phyloP scores from a whole-genome alignment of 1,140 invertebrate genomes.

The Camponotus floridanus region DNA sequence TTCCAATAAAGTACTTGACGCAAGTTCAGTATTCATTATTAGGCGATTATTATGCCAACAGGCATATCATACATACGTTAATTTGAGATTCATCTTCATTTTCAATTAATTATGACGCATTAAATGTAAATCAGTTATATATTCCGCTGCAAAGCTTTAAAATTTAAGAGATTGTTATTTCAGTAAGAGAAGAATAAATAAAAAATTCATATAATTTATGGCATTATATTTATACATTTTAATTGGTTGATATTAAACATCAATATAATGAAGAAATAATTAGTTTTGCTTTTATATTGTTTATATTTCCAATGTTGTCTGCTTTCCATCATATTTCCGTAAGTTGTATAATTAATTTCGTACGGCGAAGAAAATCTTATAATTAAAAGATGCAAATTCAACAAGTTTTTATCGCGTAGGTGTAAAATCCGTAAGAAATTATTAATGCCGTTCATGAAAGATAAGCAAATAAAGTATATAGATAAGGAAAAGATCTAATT shows the following conservation, averaged over 20 bases:
- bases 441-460: background rate
- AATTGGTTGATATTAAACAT: background rate
- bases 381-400: background rate
- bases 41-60: background rate
- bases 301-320: background rate
- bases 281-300: background rate
- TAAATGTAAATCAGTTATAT: background rate
- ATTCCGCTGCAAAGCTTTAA: background rate
- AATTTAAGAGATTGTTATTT: background rate
- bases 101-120: background rate
- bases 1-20: background rate
- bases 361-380: background rate
- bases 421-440: background rate
- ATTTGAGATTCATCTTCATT: background rate
- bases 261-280: background rate
- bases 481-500: background rate
- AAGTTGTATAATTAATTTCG: background rate
- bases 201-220: too few species aligned
- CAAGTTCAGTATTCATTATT: conserved; percentile 9
- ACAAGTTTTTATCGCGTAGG: background rate
- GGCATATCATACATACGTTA: background rate
- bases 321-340: background rate
- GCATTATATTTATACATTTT: background rate
- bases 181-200: background rate
- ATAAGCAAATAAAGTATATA: background rate